Evolutionary conservation across 2,888 invertebrate species (phyloP).

Genomic region (Cephus pygmeus): DNA sequence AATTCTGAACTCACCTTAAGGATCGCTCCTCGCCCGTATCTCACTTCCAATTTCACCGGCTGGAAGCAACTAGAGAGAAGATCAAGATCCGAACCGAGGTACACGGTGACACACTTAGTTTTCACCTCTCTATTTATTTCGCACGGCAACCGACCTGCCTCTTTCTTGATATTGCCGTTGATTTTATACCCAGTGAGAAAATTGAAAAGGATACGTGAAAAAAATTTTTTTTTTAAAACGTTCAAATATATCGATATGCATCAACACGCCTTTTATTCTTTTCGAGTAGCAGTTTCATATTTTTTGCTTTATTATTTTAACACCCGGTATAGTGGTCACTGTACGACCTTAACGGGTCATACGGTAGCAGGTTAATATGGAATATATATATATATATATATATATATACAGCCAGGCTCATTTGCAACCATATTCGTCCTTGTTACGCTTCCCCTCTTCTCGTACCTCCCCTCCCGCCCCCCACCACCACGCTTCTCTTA

Average conservation of each 20-base stretch:
- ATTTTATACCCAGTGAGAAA: no score
- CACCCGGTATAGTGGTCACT: constrained; percentile 39
- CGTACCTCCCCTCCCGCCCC: constrained; percentile 20
- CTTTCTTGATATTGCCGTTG: no score
- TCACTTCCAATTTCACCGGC: not conserved
- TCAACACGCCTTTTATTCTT: no score
- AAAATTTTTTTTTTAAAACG: no score
- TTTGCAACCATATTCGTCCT: not conserved
- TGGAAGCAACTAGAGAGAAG: not conserved
- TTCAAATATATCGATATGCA: no score
- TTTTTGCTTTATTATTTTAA: not conserved
- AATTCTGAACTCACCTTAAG: no score
- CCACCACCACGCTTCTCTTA: constrained; percentile 28
- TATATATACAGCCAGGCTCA: not conserved
- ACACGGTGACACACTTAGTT: no score
- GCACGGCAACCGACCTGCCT: no score
- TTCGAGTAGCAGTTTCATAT: no score
- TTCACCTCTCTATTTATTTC: no score
- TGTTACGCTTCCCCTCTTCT: constrained; percentile 15
- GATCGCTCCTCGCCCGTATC: not conserved
- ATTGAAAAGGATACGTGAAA: no score
- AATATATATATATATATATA: no score
- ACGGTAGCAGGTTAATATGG: constrained; percentile 18
- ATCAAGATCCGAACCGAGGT: not conserved
- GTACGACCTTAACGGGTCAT: constrained; percentile 45